These are phyloP conservation scores for Nomada lathburiana DNA, from an alignment of 2,888 invertebrate genomes.

Conservation along the genomic window DNA sequence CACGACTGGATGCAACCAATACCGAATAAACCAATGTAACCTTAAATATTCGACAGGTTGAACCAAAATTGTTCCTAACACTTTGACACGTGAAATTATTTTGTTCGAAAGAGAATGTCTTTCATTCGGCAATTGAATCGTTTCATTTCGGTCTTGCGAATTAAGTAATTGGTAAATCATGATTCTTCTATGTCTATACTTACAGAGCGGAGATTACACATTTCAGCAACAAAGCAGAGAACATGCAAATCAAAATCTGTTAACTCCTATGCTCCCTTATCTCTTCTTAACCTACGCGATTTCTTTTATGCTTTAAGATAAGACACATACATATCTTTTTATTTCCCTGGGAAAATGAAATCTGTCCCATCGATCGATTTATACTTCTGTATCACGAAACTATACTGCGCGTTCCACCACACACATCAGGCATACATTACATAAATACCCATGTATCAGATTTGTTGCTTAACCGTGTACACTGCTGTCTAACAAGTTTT, in stretches of 20 bases:
- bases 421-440: conserved; percentile 61
- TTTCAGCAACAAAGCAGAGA: conserved; percentile 53
- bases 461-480: conserved; percentile 32
- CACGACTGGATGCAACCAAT: conserved; percentile 55
- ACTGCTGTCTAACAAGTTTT: conserved; percentile 16
- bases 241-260: conserved; percentile 34
- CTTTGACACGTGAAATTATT: not conserved
- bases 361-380: conserved; percentile 50
- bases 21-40: conserved; percentile 49
- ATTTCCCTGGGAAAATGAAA: conserved; percentile 28
- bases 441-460: conserved; percentile 39
- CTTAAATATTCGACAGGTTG: conserved; percentile 52
- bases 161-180: conserved; percentile 16
- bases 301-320: not conserved
- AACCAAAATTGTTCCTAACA: conserved; percentile 1
- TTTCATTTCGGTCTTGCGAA: conserved; percentile 13
- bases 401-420: conserved; percentile 61
- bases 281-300: not conserved
- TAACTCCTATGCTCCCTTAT: conserved; percentile 9
- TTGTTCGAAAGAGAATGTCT: conserved; percentile 3
- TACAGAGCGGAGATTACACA: conserved; percentile 66
- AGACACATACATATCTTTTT: not conserved
- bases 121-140: conserved; percentile 22
- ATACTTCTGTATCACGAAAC: conserved; percentile 52
- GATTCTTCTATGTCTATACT: conserved; percentile 51